Evolutionary conservation across 2,888 invertebrate species (phyloP).

Genomic region (Zhuqinia jingwanae): DNA sequence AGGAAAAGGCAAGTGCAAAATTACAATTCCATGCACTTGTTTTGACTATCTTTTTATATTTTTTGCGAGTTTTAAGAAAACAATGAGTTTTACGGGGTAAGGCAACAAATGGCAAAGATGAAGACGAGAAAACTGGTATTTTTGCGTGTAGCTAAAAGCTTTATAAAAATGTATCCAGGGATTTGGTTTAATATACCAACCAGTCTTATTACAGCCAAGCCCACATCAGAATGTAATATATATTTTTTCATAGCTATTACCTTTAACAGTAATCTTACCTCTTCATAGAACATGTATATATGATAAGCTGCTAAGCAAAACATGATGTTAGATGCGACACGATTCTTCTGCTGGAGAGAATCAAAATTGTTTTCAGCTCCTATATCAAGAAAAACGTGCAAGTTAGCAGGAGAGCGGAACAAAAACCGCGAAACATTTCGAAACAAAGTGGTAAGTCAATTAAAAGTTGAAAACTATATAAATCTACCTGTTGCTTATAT

Average conservation of each 20-base stretch:
- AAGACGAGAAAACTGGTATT: neutral
- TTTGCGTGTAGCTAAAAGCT: neutral
- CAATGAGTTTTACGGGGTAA: neutral
- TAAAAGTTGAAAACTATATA: too few species aligned
- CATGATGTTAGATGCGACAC: too few species aligned
- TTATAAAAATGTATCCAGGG: slow-evolving; percentile 3
- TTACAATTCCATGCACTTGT: too few species aligned
- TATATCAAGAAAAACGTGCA: too few species aligned
- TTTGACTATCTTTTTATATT: too few species aligned
- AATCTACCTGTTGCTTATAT: too few species aligned
- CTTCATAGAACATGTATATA: too few species aligned
- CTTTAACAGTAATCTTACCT: slow-evolving; percentile 23
- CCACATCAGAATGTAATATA: slow-evolving; percentile 8
- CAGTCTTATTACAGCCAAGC: slow-evolving; percentile 28
- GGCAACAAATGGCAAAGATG: neutral
- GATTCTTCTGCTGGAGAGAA: too few species aligned
- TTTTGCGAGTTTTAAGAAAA: neutral
- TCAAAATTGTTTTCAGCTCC: too few species aligned
- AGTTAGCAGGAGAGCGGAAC: slow-evolving; percentile 27
- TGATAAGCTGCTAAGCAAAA: too few species aligned
- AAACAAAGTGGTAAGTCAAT: too few species aligned
- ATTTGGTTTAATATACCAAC: slow-evolving; percentile 20
- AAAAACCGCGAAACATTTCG: too few species aligned
- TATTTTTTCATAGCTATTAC: neutral
- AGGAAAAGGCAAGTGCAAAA: neutral